Evolutionary conservation across 1,140 invertebrate genomes (phyloP), one percentile per base, ranked within the genome.

Genomic region (Steinernema feltiae): DNA sequence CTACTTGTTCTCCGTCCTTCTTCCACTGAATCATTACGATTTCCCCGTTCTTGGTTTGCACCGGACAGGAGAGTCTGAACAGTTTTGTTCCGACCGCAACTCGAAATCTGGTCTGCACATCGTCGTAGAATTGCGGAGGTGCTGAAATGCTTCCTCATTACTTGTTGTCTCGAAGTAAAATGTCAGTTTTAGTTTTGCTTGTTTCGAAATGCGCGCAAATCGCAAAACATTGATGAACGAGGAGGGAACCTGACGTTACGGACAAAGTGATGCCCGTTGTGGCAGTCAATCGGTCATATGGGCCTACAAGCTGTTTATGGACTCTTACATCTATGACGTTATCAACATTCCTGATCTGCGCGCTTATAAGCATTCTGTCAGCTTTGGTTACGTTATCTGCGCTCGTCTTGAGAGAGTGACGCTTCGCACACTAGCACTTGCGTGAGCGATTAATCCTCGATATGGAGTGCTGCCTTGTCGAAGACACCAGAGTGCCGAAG

Each of bases 361-460:
- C 24, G 53, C 53, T 15, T 63, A 63, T 63, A 63, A 63, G 53
- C 53, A 63, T 63, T 63, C 53, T 63, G 53, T 63, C 53, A 63
- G 53, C 53, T 63, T 63, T 63, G 15, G 53, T 63, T 63, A 27
- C 53, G 53, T 63, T 63, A 63, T 63, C 53, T 63, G 2, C 24
- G 3, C 24, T 63, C 53, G 53, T 63, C 53, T 63, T 27, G 3
- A 27, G 3, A 15, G 53, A 63, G 53, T 63, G 53, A 27, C 24
- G 53, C 53, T 63, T 63, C 24, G 24, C 53, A 21, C 24, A 15
- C 24, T 17, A 15, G 53, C 53, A 21, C 3, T 63, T 63, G 41
- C 53, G 53, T 63, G 24, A 63, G 24, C 53, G 53, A 63, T 63
- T 27, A 12, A 27, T 63, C 24, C 24, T 27, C 53, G 53, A 63